phyloP scores from a whole-genome alignment of 2,113 vertebrate species.

The Hemiscyllium ocellatum region DNA sequence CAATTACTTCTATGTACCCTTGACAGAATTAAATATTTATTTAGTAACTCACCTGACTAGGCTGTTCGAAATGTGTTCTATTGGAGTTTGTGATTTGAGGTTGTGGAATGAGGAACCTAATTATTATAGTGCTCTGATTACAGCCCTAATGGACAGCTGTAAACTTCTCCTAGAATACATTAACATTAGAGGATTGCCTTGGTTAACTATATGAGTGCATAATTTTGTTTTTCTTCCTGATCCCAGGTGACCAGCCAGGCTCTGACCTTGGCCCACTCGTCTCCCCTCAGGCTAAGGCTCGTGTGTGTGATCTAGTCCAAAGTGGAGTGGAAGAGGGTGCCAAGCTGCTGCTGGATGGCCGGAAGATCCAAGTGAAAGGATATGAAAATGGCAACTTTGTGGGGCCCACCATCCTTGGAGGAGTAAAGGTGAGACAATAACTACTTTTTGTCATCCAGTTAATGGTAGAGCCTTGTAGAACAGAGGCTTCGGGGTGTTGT shows the following conservation, averaged over 20 bases:
- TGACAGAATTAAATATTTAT: background rate
- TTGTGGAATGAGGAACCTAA: too few relatives aligned
- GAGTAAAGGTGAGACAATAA: conserved; percentile 68
- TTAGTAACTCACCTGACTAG: background rate
- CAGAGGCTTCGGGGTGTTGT: too few relatives aligned
- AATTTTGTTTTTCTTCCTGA: background rate
- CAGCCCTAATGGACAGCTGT: background rate
- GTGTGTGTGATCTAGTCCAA: conserved; percentile 81
- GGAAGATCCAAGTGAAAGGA: conserved; percentile 80
- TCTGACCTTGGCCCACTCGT: conserved; percentile 91
- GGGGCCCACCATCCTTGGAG: conserved; percentile 79
- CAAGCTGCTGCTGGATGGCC: conserved; percentile 78
- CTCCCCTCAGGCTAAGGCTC: conserved; percentile 74
- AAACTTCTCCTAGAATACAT: background rate
- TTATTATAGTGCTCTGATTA: background rate
- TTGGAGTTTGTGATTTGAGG: background rate
- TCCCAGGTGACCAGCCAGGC: conserved; percentile 85
- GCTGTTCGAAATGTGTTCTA: background rate
- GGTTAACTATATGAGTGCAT: background rate
- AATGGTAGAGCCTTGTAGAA: too few relatives aligned
- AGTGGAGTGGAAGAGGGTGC: conserved; percentile 85
- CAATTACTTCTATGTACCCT: background rate
- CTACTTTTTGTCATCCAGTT: background rate
- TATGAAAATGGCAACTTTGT: conserved; percentile 93
- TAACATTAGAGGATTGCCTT: background rate